These are phyloP conservation scores for Pheosia tremula DNA, from an alignment of 2,888 invertebrate genomes.

Conservation along the genomic window DNA sequence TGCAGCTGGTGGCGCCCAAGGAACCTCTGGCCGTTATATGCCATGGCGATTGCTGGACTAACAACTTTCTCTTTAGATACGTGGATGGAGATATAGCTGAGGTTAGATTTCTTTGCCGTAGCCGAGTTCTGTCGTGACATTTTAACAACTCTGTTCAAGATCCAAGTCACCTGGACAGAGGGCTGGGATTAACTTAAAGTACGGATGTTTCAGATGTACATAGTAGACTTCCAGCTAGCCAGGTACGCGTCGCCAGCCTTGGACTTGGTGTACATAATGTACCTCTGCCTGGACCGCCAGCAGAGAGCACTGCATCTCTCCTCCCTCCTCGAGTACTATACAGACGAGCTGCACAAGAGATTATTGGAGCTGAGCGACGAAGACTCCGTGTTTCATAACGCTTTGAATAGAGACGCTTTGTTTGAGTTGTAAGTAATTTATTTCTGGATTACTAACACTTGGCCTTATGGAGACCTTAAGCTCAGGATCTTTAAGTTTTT, in stretches of 20 bases:
- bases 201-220: slow-evolving; percentile 80
- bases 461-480: too few relatives aligned
- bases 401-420: slow-evolving; percentile 77
- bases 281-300: slow-evolving; percentile 86
- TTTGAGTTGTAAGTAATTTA: slow-evolving; percentile 78
- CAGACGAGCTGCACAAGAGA: slow-evolving; percentile 83
- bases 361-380: slow-evolving; percentile 82
- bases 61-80: slow-evolving; percentile 88
- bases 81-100: slow-evolving; percentile 81
- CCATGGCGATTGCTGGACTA: slow-evolving; percentile 91
- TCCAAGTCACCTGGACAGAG: too few relatives aligned
- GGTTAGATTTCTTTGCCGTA: slow-evolving; percentile 49
- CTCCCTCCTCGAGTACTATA: slow-evolving; percentile 85
- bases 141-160: too few relatives aligned
- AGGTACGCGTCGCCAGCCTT: slow-evolving; percentile 89
- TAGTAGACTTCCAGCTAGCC: slow-evolving; percentile 89
- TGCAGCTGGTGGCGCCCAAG: slow-evolving; percentile 84
- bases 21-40: slow-evolving; percentile 88
- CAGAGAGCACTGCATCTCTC: slow-evolving; percentile 85
- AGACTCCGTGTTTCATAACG: slow-evolving; percentile 61
- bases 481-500: too few relatives aligned
- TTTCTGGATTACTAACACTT: neutral
- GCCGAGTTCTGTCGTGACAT: too few relatives aligned
- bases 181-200: too few relatives aligned
- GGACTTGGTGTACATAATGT: slow-evolving; percentile 87